Base-by-base conservation (phyloP, 2,113 vertebrate species). In the Agelaius phoeniceus region DNA sequence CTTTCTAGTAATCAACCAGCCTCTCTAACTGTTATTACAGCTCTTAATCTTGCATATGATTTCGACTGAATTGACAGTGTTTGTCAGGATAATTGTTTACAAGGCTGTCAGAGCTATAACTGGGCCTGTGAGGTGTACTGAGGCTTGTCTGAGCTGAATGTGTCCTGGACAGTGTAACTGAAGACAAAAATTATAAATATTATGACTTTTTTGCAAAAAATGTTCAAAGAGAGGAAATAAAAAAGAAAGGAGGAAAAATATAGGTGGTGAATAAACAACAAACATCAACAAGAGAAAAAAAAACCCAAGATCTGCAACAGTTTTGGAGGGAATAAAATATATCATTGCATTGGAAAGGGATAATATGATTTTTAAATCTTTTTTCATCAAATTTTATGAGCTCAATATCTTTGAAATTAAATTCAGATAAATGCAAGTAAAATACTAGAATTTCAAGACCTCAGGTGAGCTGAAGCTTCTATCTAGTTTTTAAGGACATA, bases 231-330 rank as follows among this genome's bases (percentile, higher is more conserved):
- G 13, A 41, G 16, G 24, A 71, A 2, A 14, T 27, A 71, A 74
- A 81, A 33, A 49, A 57, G 22, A 63, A 55, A 61, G 18, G 3
- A 75, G 1, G 4, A 33, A 73, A 82, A 41, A 24, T 37, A 21
- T 0, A 41, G 5, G 15, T 54, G 2, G 1, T 61, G 27, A 86
- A 65, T 31, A 39, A 85, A 72, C 31, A 63, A 19, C 7, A 87
- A 84, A 41, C 2, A 11, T 10, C 11, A 59, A 7, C 12, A 62
- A 77, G 20, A 41, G 5, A 9, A 72, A 46, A 58, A 39, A 14
- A n/a, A 2, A 4, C 4, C 9, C 15, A 57, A 5, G 11, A 48
- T 61, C 22, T 3, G 0, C 39, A 26, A 66, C 23, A 20, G 4
- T 43, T 74, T 59, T 52, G 15, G 21, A 81, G 23, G 43, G 28